Conservation (phyloP, 2,113 vertebrate genomes). For the Sceloporus tristichus region DNA sequence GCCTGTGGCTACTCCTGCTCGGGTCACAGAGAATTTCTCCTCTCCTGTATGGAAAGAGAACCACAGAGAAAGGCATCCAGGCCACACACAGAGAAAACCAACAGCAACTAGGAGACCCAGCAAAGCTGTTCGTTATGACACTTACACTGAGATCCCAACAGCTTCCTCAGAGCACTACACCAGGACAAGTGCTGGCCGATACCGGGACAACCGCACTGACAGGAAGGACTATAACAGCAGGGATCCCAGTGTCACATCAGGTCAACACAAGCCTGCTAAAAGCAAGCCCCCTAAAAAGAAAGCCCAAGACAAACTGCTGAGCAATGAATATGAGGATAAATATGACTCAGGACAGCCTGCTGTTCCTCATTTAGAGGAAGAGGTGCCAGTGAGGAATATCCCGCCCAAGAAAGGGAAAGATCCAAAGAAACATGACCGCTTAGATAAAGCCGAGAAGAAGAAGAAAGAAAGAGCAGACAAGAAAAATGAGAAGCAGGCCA, state of each 20-base stretch:
- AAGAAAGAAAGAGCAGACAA: constrained; percentile 84
- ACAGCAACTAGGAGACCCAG: constrained; percentile 66
- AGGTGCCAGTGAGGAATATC: constrained; percentile 64
- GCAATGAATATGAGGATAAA: constrained; percentile 90
- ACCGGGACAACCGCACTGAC: constrained; percentile 89
- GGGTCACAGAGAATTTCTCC: constrained; percentile 76
- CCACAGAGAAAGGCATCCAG: constrained; percentile 76
- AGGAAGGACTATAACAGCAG: constrained; percentile 78
- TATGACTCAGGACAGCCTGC: constrained; percentile 79
- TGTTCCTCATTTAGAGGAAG: constrained; percentile 79
- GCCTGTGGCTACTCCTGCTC: constrained; percentile 62
- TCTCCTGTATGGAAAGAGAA: constrained; percentile 74
- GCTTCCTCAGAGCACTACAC: constrained; percentile 68
- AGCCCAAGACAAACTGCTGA: constrained; percentile 82
- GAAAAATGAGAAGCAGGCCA: constrained; percentile 84
- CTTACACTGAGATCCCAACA: constrained; percentile 67
- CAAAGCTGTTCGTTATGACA: constrained; percentile 71
- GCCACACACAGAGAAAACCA: constrained; percentile 55
- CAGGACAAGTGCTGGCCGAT: constrained; percentile 69
- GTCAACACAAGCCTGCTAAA: constrained; percentile 82
- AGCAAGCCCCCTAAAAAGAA: constrained; percentile 85
- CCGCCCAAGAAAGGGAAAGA: constrained; percentile 83
- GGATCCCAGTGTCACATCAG: constrained; percentile 71
- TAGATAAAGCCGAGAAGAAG: constrained; percentile 87
- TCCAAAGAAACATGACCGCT: constrained; percentile 81